These are phyloP conservation scores for Uria lomvia DNA, from an alignment of 2,113 vertebrate species.

Conservation along the genomic window DNA sequence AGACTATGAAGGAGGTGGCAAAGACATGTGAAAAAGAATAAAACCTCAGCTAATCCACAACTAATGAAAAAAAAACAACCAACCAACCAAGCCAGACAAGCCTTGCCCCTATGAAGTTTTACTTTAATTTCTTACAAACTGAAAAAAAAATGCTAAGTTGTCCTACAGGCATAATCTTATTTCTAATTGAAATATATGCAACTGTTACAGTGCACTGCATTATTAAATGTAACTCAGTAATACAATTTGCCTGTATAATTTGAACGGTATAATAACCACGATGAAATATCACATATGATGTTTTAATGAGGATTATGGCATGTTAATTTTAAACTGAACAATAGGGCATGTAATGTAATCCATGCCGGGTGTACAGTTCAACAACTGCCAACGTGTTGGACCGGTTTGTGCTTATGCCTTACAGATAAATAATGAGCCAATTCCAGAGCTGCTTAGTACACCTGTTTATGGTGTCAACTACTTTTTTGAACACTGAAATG, in stretches of 20 bases:
- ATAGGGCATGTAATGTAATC: conserved; percentile 33
- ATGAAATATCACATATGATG: conserved; percentile 59
- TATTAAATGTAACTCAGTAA: conserved; percentile 53
- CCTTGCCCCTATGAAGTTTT: not conserved
- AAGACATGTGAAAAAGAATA: not conserved
- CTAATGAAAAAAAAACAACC: not conserved
- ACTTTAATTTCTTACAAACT: not conserved
- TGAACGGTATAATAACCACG: conserved; percentile 41
- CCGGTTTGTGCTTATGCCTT: not conserved
- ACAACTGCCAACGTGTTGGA: not conserved
- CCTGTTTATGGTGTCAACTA: not conserved
- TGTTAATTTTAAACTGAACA: conserved; percentile 65
- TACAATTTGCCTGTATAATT: conserved; percentile 44
- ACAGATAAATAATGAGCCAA: not conserved
- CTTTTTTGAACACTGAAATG: not conserved
- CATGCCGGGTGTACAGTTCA: conserved; percentile 21
- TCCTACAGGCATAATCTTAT: conserved; percentile 32
- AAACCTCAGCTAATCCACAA: not conserved
- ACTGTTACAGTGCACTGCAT: not conserved
- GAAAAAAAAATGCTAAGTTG: not conserved
- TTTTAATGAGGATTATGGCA: conserved; percentile 63
- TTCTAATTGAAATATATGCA: not conserved
- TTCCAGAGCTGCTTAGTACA: not conserved
- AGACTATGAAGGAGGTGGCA: not conserved
- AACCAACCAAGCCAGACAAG: not conserved